Base-by-base conservation (phyloP, 2,113 vertebrate species). In the Poecile atricapillus region DNA sequence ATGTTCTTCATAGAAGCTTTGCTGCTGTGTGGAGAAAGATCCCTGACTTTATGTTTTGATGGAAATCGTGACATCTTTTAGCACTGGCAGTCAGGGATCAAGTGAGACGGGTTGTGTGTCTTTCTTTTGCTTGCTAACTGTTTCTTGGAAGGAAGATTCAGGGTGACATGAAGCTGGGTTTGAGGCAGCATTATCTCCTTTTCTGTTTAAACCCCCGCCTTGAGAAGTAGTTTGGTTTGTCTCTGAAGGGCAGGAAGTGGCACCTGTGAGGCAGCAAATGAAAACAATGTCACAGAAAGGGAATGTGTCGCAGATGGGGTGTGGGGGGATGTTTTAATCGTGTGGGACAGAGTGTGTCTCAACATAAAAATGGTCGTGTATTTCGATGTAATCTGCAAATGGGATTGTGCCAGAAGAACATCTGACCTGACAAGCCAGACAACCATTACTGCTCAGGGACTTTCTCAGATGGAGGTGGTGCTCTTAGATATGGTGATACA, bases 241-340 rank as follows among this genome's bases (percentile, higher is more conserved):
- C 87, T 91, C 95, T 76, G 91, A 88, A 85, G 63, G 77, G 69
- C 67, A 89, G 96, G 94, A 94, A 92, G 84, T 33, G 74, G 60
- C 86, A 96, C 91, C 97, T 98, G 92, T 73, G 96, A 97, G 59
- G 69, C 56, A 95, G 83, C 69, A 95, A 86, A 94, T 47, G 49
- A 82, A 88, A 92, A 84, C 46, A 49, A 18, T 52, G 18, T 88
- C 21, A 67, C 63, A 50, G 37, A 78, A 93, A 94, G 56, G 30
- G 68, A 71, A 77, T 10, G 15, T 60, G 58, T 73, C 4, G 2
- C 52, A 77, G 55, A 47, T 17, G n/a, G 7, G 9, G 16, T 59
- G n/a, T 30, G 28, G 30, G 33, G n/a, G 39, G 21, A 33, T 69
- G 46, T 76, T 91, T 25, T 46, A 28, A n/a, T 71, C 2, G 0